phyloP scores from a whole-genome alignment of 2,797 vertebrate species.

The Enteromius thamalakanensis region DNA sequence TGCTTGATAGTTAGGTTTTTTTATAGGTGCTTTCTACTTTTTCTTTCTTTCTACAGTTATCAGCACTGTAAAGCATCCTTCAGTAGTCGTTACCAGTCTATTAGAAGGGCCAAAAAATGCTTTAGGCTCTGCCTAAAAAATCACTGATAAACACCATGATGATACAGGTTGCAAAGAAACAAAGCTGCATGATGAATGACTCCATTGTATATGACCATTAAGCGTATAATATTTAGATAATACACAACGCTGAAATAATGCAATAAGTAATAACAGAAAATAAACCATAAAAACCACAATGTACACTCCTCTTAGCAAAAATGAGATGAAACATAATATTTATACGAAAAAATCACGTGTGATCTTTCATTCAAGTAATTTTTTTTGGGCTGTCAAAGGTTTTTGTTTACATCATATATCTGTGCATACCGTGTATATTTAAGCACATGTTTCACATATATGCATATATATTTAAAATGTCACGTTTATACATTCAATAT shows the following conservation, averaged over 20 bases:
- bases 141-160: background rate
- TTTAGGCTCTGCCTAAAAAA: background rate
- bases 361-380: background rate
- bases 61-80: background rate
- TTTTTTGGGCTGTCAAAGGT: background rate
- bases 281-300: background rate
- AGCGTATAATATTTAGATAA: background rate
- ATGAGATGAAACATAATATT: background rate
- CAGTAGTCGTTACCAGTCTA: background rate
- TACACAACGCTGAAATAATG: conserved; percentile 3
- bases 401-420: no score
- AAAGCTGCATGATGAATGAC: background rate
- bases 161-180: background rate
- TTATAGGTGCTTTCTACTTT: background rate
- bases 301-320: background rate
- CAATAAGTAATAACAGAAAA: background rate
- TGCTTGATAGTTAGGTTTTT: background rate
- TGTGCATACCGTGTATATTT: no score
- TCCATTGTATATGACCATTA: background rate
- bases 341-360: background rate
- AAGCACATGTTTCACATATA: no score
- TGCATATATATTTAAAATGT: no score
- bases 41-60: background rate
- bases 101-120: background rate
- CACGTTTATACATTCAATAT: no score